Base-by-base conservation (phyloP, 1,140 invertebrate species). In the Drosophila subpulchrella region DNA sequence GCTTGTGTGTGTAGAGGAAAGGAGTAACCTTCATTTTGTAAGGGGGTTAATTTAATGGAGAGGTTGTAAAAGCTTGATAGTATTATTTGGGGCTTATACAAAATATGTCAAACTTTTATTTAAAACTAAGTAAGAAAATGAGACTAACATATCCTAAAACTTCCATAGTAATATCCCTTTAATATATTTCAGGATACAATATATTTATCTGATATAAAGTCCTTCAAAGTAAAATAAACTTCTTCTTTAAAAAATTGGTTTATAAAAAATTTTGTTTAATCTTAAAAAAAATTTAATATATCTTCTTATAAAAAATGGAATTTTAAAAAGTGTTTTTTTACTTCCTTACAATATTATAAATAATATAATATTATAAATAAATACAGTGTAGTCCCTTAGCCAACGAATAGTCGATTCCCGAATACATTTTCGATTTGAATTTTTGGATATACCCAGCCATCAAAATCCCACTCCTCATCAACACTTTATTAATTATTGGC, bases 401-500 rank as follows among this genome's bases (percentile, higher is more conserved):
- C 39, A 58, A 39, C 27, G 3, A 6, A 7, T n/a, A 15, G 6
- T 5, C 4, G 46, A 6, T 3, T 17, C 39, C 55, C 42, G n/a
- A 7, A 2, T 70, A 56, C 47, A 59, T 59, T 56, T 80, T 70
- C 42, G 54, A 75, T 81, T 81, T 44, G 44, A 17, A 48, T 56
- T 60, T 74, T 15, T 20, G 32, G 20, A 13, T 20, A 70, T 41
- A 10, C 62, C 42, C 15, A 10, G 6, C 3, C 8, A 10, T 1
- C 15, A 36, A 50, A 15, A 50, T 58, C 34, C 47, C 24, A 41
- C 50, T 63, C 58, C 73, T 32, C 65, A 53, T 75, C 65, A 76
- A 73, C 72, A 77, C 48, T 68, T 84, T 83, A 86, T 88, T 82
- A 82, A 76, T 71, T 84, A 80, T 77, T 89, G 67, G 66, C 63